Base-by-base conservation (phyloP, 2,888 invertebrate species). In the Drosophila buzzatii region DNA sequence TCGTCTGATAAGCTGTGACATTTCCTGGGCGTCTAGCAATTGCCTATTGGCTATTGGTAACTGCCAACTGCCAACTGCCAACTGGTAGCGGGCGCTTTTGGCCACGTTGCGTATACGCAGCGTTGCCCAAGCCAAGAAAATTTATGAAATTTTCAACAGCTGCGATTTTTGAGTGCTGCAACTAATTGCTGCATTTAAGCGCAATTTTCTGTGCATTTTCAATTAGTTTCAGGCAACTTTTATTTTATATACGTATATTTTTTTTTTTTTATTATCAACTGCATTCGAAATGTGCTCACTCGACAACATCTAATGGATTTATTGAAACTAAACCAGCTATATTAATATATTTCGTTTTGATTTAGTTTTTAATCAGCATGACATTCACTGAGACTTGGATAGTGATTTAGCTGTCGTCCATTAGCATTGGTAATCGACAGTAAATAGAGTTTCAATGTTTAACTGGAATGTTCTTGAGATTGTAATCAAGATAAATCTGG, bases 141-240 rank as follows among this genome's bases (percentile, higher is more conserved):
- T 33, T 16, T 33, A 66, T 42, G 12, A 27, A 44, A 45, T 14
- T 33, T 49, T 7, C 8, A 45, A 33, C 55, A 3, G 42, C 10
- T 31, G 3, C 23, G 23, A 33, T 10, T 64, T 66, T 63, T 20
- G 33, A 33, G 67, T 61, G 66, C 14, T 20, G 59, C 42, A 41
- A 37, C 55, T 77, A 73, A 77, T 76, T 77, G 76, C 59, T 42
- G 60, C 57, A 35, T 41, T 69, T 73, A 61, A 45, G 47, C 10
- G 27, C 59, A 74, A 74, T 73, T 73, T 63, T 56, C 55, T 16
- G 33, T 12, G 49, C 42, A 23, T 66, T 63, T 53, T 41, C 35
- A 59, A 33, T 23, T 18, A 33, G 51, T 9, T 18, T 23, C 42
- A 23, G 27, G 9, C 61, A 49, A 37, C 49, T 51, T 42, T 47